phyloP scores from a whole-genome alignment of 1,140 invertebrate species.

The Maconellicoccus hirsutus region DNA sequence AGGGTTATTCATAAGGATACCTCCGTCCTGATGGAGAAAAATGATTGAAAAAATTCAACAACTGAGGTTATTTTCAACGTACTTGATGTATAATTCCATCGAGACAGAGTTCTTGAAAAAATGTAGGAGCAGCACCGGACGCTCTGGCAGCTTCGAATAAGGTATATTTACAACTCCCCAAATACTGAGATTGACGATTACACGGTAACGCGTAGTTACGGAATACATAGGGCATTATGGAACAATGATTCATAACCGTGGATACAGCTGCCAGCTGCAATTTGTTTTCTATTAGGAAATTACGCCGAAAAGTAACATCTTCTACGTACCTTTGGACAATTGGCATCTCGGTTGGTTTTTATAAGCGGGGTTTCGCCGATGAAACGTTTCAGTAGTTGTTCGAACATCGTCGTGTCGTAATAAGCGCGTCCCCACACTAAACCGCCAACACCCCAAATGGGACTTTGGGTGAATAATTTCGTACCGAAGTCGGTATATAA shows the following conservation, averaged over 20 bases:
- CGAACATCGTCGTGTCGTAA: conserved; percentile 79
- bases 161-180: conserved; percentile 56
- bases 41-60: conserved; percentile 13
- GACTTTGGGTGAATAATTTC: conserved; percentile 58
- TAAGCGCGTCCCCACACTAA: conserved; percentile 79
- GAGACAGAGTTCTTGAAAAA: conserved; percentile 76
- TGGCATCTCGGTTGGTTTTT: conserved; percentile 45
- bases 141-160: conserved; percentile 84
- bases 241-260: conserved; percentile 64
- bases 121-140: conserved; percentile 83
- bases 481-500: conserved; percentile 57
- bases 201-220: conserved; percentile 75
- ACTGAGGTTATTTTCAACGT: conserved; percentile 18
- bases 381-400: conserved; percentile 61
- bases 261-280: conserved; percentile 62
- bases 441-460: conserved; percentile 59
- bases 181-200: conserved; percentile 61
- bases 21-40: conserved; percentile 59
- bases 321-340: conserved; percentile 48
- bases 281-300: not conserved
- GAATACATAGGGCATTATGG: conserved; percentile 77
- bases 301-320: not conserved
- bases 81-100: conserved; percentile 70
- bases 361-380: conserved; percentile 55
- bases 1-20: conserved; percentile 82